phyloP scores from a whole-genome alignment of 2,797 vertebrate genomes.

The Myotis myotis region DNA sequence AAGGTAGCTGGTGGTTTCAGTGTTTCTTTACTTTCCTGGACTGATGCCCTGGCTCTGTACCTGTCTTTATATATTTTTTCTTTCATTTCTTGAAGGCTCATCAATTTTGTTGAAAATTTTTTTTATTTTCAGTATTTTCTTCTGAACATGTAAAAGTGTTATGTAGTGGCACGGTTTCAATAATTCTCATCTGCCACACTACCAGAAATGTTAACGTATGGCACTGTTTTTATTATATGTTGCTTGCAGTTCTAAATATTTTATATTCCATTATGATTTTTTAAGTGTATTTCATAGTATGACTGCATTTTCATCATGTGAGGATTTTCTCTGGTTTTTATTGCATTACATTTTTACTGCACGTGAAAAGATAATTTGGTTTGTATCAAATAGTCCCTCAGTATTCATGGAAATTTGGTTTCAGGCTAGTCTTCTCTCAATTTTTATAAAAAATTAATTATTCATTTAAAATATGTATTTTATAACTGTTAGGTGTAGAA shows the following conservation, averaged over 20 bases:
- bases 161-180: neutral
- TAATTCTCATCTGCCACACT: neutral
- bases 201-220: neutral
- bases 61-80: neutral
- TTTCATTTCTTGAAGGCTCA: neutral
- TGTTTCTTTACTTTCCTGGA: neutral
- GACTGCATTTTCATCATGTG: neutral
- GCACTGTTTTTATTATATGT: neutral
- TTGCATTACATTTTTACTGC: neutral
- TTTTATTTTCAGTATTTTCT: conserved; percentile 46
- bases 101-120: conserved; percentile 16
- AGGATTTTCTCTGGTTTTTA: neutral
- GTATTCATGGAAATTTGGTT: conserved; percentile 24
- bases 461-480: neutral
- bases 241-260: neutral
- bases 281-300: neutral
- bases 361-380: neutral
- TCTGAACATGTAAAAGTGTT: neutral
- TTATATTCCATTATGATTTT: neutral
- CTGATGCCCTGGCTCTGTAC: neutral
- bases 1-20: neutral
- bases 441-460: conserved; percentile 49
- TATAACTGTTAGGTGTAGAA: neutral
- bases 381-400: neutral
- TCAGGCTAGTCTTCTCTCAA: neutral